Conservation (phyloP, 2,888 invertebrate species). For the Drosophila austrosaltans region DNA sequence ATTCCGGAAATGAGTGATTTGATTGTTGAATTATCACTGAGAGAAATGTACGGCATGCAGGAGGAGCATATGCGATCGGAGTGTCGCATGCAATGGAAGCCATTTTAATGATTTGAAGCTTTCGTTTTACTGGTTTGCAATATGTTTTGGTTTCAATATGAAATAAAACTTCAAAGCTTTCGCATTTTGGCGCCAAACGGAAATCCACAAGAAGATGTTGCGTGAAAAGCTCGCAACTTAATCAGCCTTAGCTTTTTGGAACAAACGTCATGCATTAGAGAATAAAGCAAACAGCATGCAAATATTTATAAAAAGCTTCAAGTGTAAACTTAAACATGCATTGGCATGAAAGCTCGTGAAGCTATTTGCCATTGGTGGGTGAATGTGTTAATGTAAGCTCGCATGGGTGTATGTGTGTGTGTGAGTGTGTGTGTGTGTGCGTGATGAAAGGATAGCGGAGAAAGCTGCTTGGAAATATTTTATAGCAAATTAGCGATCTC, state of each 20-base stretch:
- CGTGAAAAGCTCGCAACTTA: background rate
- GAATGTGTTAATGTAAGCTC: background rate
- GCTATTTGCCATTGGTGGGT: constrained; percentile 1
- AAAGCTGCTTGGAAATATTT: background rate
- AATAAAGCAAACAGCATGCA: background rate
- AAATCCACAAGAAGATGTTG: background rate
- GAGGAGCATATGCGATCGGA: too few species aligned
- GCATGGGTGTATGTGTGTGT: background rate
- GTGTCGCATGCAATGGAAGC: too few species aligned
- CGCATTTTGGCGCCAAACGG: too few species aligned
- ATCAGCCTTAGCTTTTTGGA: background rate
- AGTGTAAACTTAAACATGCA: background rate
- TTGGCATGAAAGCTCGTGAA: background rate
- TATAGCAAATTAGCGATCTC: constrained; percentile 2
- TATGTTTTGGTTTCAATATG: background rate
- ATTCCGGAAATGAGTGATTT: too few species aligned
- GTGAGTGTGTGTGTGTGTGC: background rate
- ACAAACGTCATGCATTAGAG: background rate
- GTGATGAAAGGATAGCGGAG: constrained; percentile 3
- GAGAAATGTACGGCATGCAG: too few species aligned
- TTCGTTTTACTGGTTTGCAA: background rate
- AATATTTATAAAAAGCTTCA: background rate
- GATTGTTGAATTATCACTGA: too few species aligned
- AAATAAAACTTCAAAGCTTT: background rate
- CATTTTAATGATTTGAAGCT: too few species aligned